Evolutionary conservation across 1,140 invertebrate species (phyloP).

Genomic region (Triops cancriformis): DNA sequence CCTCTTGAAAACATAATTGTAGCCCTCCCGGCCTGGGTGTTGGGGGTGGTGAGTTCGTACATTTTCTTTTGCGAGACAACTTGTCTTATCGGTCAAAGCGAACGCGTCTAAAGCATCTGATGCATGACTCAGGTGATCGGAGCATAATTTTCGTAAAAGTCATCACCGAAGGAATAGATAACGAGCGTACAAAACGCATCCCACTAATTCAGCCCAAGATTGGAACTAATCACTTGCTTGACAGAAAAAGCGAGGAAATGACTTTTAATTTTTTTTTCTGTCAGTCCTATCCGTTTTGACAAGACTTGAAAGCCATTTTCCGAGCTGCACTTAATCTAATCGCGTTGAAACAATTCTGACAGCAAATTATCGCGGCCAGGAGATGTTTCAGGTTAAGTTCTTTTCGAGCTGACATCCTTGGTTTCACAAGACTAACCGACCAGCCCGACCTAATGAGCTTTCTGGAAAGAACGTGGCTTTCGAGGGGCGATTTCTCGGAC

Average conservation of each 20-base stretch:
- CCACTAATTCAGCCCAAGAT: neutral
- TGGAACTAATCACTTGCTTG: neutral
- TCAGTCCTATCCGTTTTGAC: neutral
- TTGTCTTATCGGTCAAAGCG: neutral
- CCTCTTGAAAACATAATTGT: neutral
- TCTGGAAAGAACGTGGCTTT: neutral
- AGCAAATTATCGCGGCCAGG: neutral
- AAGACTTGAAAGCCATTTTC: neutral
- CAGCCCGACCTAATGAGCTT: neutral
- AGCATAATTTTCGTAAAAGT: neutral
- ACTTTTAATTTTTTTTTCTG: neutral
- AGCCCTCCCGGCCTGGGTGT: neutral
- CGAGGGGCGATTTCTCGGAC: too few species aligned
- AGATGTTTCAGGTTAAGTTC: neutral
- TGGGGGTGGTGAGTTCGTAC: neutral
- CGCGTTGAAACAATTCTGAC: neutral
- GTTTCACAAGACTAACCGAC: neutral
- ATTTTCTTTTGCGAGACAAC: neutral
- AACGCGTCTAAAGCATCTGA: neutral
- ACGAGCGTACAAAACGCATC: neutral
- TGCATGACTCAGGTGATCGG: neutral
- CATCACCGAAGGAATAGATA: neutral
- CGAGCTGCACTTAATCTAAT: neutral
- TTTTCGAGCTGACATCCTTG: neutral
- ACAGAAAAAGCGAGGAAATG: neutral